A percentile compares a stretch with the other conserved stretches of the same genome.
phyloP scores from a whole-genome alignment of 35 echinoderm and acorn worm species.

The Holothuria glaberrima region DNA sequence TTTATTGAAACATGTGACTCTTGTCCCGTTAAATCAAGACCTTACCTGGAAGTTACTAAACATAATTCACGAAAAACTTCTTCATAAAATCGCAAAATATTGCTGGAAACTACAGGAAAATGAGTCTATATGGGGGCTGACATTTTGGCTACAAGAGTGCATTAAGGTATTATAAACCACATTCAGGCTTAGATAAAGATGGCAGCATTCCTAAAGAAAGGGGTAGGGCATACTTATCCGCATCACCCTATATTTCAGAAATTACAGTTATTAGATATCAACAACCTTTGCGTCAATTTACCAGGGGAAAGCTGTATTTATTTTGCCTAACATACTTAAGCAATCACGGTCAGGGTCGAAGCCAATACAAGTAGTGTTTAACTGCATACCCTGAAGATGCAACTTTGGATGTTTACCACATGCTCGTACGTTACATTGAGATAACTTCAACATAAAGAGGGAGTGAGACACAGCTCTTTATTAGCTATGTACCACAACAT shows the following conservation, averaged over 20 bases:
- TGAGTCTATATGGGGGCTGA: too few relatives aligned
- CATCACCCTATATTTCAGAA: conserved; percentile 56
- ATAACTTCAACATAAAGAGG: conserved; percentile 30
- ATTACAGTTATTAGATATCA: conserved; percentile 18
- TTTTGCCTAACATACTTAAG: conserved; percentile 29
- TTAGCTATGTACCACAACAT: too few relatives aligned
- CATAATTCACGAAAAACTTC: too few relatives aligned
- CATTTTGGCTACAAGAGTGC: not conserved
- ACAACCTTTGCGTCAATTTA: conserved; percentile 9
- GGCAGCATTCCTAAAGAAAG: too few relatives aligned
- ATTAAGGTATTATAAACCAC: too few relatives aligned
- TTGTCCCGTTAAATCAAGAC: too few relatives aligned
- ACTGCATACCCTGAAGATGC: not conserved
- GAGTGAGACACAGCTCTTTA: conserved; percentile 14
- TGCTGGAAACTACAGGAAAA: too few relatives aligned
- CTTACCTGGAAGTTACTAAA: too few relatives aligned
- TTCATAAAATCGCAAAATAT: too few relatives aligned
- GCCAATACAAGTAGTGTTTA: not conserved
- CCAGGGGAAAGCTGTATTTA: conserved; percentile 1
- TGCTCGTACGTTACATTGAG: conserved; percentile 23
- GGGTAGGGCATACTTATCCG: too few relatives aligned
- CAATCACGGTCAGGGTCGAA: conserved; percentile 7
- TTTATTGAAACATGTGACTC: too few relatives aligned
- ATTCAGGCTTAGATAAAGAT: too few relatives aligned
- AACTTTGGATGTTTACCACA: conserved; percentile 1